Evolutionary conservation across 2,113 vertebrate species (phyloP).

Genomic region (Phoxinus phoxinus): DNA sequence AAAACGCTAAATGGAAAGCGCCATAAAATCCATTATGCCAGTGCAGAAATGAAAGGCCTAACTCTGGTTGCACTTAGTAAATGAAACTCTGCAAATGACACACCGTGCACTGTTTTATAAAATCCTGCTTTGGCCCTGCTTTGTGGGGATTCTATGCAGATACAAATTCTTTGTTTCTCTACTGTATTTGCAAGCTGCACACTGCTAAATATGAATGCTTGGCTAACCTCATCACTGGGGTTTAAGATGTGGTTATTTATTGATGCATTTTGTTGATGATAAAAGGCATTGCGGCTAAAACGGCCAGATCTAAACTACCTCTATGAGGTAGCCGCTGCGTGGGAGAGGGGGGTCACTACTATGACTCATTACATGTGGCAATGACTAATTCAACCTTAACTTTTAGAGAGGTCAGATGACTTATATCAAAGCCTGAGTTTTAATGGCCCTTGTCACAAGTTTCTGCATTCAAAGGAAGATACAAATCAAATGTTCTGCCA

Average conservation of each 20-base stretch:
- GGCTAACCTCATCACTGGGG: slow-evolving; percentile 26
- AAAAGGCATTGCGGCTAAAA: slow-evolving; percentile 18
- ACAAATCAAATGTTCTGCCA: slow-evolving; percentile 3
- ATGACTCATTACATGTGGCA: slow-evolving; percentile 41
- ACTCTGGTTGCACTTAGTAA: slow-evolving; percentile 43
- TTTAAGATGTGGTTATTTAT: slow-evolving; percentile 41
- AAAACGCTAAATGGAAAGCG: slow-evolving; percentile 33
- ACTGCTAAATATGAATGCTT: slow-evolving; percentile 33
- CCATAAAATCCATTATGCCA: slow-evolving; percentile 43
- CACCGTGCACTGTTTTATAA: slow-evolving; percentile 17
- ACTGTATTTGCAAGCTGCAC: background rate
- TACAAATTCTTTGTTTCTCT: slow-evolving; percentile 6
- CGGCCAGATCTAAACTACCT: background rate
- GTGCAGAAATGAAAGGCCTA: slow-evolving; percentile 22
- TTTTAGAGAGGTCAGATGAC: slow-evolving; percentile 31
- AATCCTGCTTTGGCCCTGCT: slow-evolving; percentile 21
- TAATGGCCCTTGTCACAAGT: slow-evolving; percentile 18
- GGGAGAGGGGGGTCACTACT: slow-evolving; percentile 54
- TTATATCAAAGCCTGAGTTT: slow-evolving; percentile 1
- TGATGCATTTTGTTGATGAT: slow-evolving; percentile 42
- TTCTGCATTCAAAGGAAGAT: background rate
- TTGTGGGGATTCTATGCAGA: background rate
- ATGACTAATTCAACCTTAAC: slow-evolving; percentile 37
- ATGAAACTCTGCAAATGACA: slow-evolving; percentile 27
- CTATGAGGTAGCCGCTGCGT: slow-evolving; percentile 43